Percentiles rank a stretch among this genome's conserved stretches.
Evolutionary conservation across 2,888 invertebrate genomes (phyloP).

Genomic region (Macrophya annulata): DNA sequence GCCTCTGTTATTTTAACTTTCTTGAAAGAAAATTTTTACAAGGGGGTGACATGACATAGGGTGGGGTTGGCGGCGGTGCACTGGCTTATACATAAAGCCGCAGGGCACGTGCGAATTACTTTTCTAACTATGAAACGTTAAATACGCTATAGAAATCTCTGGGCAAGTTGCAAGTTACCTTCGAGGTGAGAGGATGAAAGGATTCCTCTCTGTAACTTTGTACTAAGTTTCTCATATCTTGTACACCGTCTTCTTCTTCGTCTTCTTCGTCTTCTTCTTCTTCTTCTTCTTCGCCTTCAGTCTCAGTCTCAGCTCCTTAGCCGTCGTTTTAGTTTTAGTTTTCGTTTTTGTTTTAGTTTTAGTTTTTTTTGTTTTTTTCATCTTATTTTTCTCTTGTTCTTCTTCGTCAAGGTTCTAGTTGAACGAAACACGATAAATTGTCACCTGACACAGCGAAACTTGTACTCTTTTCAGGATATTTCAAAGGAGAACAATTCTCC

Average conservation of each 20-base stretch:
- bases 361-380: background rate
- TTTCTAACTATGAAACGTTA: slow-evolving; percentile 49
- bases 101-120: slow-evolving; percentile 35
- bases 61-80: background rate
- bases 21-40: background rate
- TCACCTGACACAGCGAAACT: slow-evolving; percentile 23
- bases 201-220: slow-evolving; percentile 36
- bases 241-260: background rate
- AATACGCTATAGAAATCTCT: slow-evolving; percentile 51
- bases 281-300: slow-evolving; percentile 4
- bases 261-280: background rate
- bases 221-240: slow-evolving; percentile 25
- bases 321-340: background rate
- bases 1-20: background rate
- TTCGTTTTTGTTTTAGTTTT: background rate
- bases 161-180: slow-evolving; percentile 17
- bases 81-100: slow-evolving; percentile 16
- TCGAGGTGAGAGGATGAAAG: slow-evolving; percentile 32
- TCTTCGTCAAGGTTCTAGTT: background rate
- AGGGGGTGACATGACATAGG: background rate
- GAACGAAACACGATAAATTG: slow-evolving; percentile 40
- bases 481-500: slow-evolving; percentile 30
- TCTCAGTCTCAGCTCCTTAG: background rate
- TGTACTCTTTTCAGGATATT: slow-evolving; percentile 1
- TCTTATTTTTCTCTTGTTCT: slow-evolving; percentile 4